phyloP scores from a whole-genome alignment of 1,140 invertebrate species.

The Stegodyphus mimosarum region DNA sequence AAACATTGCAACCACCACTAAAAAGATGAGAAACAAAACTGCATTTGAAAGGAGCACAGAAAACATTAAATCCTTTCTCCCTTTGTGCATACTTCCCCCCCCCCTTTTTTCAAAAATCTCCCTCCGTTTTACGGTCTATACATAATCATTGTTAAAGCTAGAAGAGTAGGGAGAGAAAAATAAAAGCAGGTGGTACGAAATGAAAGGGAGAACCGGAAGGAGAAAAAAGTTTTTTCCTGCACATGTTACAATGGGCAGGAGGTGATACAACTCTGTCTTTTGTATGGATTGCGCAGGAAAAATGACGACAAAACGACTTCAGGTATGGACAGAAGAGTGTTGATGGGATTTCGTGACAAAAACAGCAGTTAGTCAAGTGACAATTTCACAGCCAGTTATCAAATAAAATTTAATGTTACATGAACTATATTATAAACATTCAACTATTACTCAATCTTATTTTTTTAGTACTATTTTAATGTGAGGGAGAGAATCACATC shows the following conservation, averaged over 20 bases:
- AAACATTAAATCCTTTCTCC: conserved; percentile 10
- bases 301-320: neutral
- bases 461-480: no score
- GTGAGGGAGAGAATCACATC: no score
- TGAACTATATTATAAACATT: no score
- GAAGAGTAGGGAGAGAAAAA: conserved; percentile 7
- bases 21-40: conserved; percentile 3
- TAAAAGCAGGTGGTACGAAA: neutral
- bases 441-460: no score
- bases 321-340: conserved; percentile 32
- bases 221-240: neutral
- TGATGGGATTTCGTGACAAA: conserved; percentile 53
- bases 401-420: no score
- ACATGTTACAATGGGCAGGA: conserved; percentile 35
- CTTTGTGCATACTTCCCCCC: neutral
- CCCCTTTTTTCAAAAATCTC: conserved; percentile 19
- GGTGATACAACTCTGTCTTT: neutral
- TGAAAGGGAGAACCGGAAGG: neutral
- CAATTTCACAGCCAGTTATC: conserved; percentile 40
- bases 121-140: conserved; percentile 28
- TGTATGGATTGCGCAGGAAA: neutral
- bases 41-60: neutral
- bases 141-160: conserved; percentile 19
- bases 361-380: conserved; percentile 46
- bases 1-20: conserved; percentile 23